Evolutionary conservation across 1,140 invertebrate species (phyloP).

Genomic region (Procambarus clarkii): DNA sequence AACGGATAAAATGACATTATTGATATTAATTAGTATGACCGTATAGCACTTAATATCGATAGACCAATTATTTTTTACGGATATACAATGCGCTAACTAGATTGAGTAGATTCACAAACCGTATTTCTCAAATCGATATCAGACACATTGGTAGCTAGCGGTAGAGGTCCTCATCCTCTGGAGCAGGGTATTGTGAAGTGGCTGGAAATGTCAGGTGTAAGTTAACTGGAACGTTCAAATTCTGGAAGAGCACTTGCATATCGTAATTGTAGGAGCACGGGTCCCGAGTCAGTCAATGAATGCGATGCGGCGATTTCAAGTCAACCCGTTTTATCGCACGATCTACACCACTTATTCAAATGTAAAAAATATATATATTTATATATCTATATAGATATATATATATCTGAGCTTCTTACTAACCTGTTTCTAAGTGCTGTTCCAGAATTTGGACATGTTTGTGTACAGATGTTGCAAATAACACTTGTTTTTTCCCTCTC

Average conservation of each 20-base stretch:
- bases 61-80: neutral
- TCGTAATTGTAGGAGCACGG: neutral
- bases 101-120: neutral
- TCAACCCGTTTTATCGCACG: neutral
- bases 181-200: conserved; percentile 45
- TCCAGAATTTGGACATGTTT: conserved; percentile 62
- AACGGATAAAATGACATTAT: no score
- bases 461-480: conserved; percentile 68
- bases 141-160: neutral
- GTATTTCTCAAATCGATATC: neutral
- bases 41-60: neutral
- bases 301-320: neutral
- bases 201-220: conserved; percentile 48
- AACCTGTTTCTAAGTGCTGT: conserved; percentile 57
- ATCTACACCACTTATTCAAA: neutral
- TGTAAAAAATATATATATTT: no score
- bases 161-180: conserved; percentile 3
- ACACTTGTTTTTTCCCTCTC: conserved; percentile 65
- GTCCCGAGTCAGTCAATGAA: neutral
- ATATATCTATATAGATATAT: neutral
- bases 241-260: conserved; percentile 30
- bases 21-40: no score
- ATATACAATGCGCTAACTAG: neutral
- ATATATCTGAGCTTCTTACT: conserved; percentile 37
- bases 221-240: conserved; percentile 32